Evolutionary conservation across 2,113 vertebrate species (phyloP), one percentile per base, ranked within the genome.

Genomic region (Cephalopholis sonnerati): DNA sequence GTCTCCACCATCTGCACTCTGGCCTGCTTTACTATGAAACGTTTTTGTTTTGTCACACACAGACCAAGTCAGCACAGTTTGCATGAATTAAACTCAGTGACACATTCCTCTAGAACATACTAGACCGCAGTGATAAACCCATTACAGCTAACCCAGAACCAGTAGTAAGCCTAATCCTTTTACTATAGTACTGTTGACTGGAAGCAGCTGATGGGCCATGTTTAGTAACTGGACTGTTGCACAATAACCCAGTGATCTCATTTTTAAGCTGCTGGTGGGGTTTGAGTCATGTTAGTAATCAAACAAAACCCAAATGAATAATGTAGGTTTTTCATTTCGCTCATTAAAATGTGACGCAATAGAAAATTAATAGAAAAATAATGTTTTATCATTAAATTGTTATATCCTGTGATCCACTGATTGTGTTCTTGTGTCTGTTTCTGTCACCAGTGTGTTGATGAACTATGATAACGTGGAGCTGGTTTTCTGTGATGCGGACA

Each of bases 401-500:
- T 46, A 0, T 46, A 0, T 51, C 12, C 4, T 48, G 2, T 61
- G 44, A 55, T 74, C 10, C 18, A 16, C 15, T 65, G 32, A 20
- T 4, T 74, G 32, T 55, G 22, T n/a, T 65, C 3, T 29, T 66
- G 7, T 76, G 7, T 87, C 9, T 61, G 1, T 70, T 54, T 86
- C 62, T 87, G 55, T 73, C 62, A 13, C 24, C 72, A 96, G 95
- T 53, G 69, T 96, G 65, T 81, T 99, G 87, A 98, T 98, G 97
- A 96, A 96, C 81, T 96, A 98, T 75, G 97, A 99, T 25, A 97
- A 99, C 0, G 94, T 99, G 84, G 98, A 99, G 93, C 93, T 99
- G 53, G 86, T 93, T n/a, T 99, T 99, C 93, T 96, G 85, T 79
- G 98, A 99, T 29, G 92, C 96, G 1, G 98, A 97, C 27, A 93